Conservation (phyloP, 2,113 vertebrate species). For the Oncorhynchus gorbuscha region DNA sequence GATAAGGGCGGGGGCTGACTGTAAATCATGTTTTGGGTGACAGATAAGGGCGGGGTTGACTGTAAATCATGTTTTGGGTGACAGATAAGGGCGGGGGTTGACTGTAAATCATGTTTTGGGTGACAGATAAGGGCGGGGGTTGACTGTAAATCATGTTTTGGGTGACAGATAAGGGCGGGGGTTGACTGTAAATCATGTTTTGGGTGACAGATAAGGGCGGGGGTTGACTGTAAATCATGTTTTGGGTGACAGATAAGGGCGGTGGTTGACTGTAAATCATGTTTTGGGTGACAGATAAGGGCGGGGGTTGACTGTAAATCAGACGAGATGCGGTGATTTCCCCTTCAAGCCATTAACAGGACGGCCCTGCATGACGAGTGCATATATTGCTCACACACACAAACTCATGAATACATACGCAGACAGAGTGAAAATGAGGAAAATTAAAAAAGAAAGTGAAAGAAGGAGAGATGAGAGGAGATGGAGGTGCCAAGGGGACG, state of each 20-base stretch:
- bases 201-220: too few relatives aligned
- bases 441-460: background rate
- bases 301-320: constrained; percentile 25
- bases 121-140: background rate
- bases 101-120: too few relatives aligned
- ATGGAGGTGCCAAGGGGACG: too few relatives aligned
- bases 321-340: constrained; percentile 4
- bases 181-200: too few relatives aligned
- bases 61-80: background rate
- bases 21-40: too few relatives aligned
- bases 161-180: constrained; percentile 18
- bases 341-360: constrained; percentile 15
- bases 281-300: too few relatives aligned
- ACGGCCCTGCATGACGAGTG: background rate
- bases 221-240: background rate
- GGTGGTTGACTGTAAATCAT: too few relatives aligned
- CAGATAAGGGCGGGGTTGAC: background rate
- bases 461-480: too few relatives aligned
- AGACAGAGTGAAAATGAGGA: background rate
- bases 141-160: constrained; percentile 31
- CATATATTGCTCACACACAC: background rate
- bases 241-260: constrained; percentile 28
- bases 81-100: too few relatives aligned
- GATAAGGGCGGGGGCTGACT: constrained; percentile 2
- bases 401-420: background rate